A percentile compares a stretch with the other conserved stretches of the same genome.
phyloP scores from a whole-genome alignment of 2,113 vertebrate species.

The Malurus cyaneus region DNA sequence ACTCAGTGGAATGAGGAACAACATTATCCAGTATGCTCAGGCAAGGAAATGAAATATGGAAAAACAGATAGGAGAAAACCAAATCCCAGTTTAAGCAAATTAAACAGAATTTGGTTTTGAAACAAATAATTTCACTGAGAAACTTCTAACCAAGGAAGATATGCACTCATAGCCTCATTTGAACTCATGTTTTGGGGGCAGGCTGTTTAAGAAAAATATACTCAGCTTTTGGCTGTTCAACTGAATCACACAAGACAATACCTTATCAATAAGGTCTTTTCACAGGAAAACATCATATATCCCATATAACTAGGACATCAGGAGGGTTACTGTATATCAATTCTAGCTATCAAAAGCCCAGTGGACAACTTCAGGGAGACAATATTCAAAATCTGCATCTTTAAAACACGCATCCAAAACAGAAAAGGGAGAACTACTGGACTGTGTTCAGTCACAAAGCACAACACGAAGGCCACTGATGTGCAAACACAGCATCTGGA shows the following conservation, averaged over 20 bases:
- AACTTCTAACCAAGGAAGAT: not conserved
- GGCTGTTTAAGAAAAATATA: not conserved
- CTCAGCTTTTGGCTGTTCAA: not conserved
- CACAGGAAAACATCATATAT: not conserved
- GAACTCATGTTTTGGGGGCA: rapidly evolving
- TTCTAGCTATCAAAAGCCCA: not conserved
- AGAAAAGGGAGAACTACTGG: not conserved
- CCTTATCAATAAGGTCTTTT: not conserved
- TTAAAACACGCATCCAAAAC: not conserved
- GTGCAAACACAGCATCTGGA: not conserved
- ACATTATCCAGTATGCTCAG: not conserved
- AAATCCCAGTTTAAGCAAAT: not conserved
- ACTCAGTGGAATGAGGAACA: not conserved
- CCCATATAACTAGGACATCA: not conserved
- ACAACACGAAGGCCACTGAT: not conserved
- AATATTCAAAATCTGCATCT: not conserved
- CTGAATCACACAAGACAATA: not conserved
- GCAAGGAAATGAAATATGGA: not conserved
- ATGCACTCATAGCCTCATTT: not conserved
- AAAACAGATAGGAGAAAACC: not conserved
- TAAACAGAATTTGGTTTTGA: not conserved
- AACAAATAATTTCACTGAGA: not conserved
- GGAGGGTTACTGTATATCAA: not conserved
- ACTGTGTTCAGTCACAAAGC: not conserved
- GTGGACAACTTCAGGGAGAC: not conserved